Evolutionary conservation across 2,797 vertebrate genomes (phyloP), one percentile per base, ranked within the genome.

Genomic region (Allobates femoralis): DNA sequence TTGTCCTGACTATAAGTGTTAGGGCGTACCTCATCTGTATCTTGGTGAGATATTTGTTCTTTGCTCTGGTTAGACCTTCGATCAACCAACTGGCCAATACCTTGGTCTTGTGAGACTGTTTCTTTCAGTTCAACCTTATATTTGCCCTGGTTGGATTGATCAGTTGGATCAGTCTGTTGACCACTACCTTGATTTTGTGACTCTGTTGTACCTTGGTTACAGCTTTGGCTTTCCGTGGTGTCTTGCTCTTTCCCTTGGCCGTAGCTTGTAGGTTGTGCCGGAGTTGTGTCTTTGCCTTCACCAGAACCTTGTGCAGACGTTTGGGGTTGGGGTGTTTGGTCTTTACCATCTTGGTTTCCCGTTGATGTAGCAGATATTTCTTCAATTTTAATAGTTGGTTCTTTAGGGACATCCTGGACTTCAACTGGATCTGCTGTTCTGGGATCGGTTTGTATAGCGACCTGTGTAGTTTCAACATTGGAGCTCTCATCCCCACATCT

Each of bases 361-460:
- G 56, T 19, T 16, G 53, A 46, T 41, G 53, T 5, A 28, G 19
- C 16, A 28, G 76, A 37, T 23, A 28, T 21, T 71, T 76, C 50
- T 11, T 76, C 16, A 10, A n/a, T 67, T 34, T 19, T 74, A 28
- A 53, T 18, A 2, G 51, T 16, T 56, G 55, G 34, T 18, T n/a
- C 56, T 58, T 56, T 30, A n/a, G 41, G 26, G 1, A 19, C 37
- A 1, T 18, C 30, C 5, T 79, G 30, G 18, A 46, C 32, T 12
- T 19, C n/a, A 37, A 6, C 37, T 8, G 23, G 12, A 15, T 46
- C 26, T 21, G 28, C 8, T 30, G 3, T 82, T 8, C 16, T 53
- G 2, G 19, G 18, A 14, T 82, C 81, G 64, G 76, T 84, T 73
- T 79, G 81, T 23, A 75, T 87, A 2, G 75, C 60, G 14, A 11